A percentile compares a stretch with the other conserved stretches of the same genome.
Evolutionary conservation across 2,113 vertebrate genomes (phyloP).

Genomic region (Chrysemys picta): DNA sequence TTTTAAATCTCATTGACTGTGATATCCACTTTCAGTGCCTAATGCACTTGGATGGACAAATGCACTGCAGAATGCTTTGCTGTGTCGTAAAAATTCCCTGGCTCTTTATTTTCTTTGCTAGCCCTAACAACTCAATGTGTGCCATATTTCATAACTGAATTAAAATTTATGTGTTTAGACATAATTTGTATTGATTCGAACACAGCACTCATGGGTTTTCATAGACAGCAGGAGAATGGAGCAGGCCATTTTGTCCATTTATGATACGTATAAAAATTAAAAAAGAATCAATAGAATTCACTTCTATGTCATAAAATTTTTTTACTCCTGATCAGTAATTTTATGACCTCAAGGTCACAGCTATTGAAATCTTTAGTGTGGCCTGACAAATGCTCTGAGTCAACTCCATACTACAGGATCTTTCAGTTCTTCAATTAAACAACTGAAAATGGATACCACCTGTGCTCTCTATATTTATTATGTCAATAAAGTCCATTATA

Average conservation of each 20-base stretch:
- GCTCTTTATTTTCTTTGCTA: not conserved
- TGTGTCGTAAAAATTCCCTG: not conserved
- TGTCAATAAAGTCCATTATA: slow-evolving; percentile 65
- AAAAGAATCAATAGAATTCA: slow-evolving; percentile 60
- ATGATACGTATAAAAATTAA: slow-evolving; percentile 43
- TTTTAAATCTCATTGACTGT: not conserved
- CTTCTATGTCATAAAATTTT: slow-evolving; percentile 44
- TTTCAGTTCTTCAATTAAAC: slow-evolving; percentile 78
- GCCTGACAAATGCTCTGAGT: slow-evolving; percentile 63
- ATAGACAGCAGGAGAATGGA: not conserved
- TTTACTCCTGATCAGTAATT: slow-evolving; percentile 60
- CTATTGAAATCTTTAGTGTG: slow-evolving; percentile 54
- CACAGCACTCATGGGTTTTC: not conserved
- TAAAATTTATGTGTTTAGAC: slow-evolving; percentile 17
- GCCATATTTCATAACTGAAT: slow-evolving; percentile 18
- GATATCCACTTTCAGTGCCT: fast-evolving
- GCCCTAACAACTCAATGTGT: not conserved
- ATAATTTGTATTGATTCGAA: slow-evolving; percentile 36
- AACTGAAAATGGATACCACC: slow-evolving; percentile 74
- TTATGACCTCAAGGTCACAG: slow-evolving; percentile 60
- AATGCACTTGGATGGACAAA: not conserved
- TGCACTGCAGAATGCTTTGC: not conserved
- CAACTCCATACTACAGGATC: slow-evolving; percentile 54
- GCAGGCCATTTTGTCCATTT: not conserved
- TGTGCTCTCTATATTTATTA: slow-evolving; percentile 64